phyloP scores from a whole-genome alignment of 2,113 vertebrate species.

The Catharus minimus region DNA sequence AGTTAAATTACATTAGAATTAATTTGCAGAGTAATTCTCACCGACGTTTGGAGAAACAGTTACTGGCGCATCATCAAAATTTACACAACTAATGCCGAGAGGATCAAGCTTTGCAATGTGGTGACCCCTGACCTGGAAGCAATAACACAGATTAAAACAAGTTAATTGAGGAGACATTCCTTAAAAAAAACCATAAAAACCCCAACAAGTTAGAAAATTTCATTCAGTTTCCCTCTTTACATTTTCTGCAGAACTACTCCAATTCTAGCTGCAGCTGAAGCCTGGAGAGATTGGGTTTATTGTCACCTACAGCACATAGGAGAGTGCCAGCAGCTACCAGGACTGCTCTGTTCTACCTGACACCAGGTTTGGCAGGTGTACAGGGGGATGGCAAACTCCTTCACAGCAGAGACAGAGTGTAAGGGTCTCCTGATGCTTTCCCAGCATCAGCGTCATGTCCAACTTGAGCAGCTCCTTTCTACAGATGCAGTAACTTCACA shows the following conservation, averaged over 20 bases:
- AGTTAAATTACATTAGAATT: constrained; percentile 77
- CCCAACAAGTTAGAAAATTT: not conserved
- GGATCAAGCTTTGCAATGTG: constrained; percentile 96
- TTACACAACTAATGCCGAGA: constrained; percentile 94
- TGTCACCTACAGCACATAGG: not conserved
- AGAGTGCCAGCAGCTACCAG: not conserved
- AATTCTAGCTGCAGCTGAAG: not conserved
- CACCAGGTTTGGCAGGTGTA: not conserved
- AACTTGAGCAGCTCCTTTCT: not conserved
- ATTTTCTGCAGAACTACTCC: not conserved
- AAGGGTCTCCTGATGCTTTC: not conserved
- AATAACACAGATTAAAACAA: constrained; percentile 75
- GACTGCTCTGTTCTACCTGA: not conserved
- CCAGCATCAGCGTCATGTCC: not conserved
- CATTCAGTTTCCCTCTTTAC: not conserved
- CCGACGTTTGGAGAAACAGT: constrained; percentile 89
- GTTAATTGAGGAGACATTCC: not conserved
- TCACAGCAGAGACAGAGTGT: not conserved
- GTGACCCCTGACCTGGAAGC: constrained; percentile 92
- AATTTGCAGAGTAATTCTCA: constrained; percentile 84
- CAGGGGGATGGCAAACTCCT: not conserved
- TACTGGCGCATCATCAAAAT: constrained; percentile 92
- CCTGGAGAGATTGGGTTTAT: not conserved
- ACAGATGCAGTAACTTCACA: not conserved
- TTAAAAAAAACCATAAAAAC: not conserved